These are phyloP conservation scores for Montipora capitata DNA, from an alignment of 92 coral and sea anemone genomes.

Conservation along the genomic window DNA sequence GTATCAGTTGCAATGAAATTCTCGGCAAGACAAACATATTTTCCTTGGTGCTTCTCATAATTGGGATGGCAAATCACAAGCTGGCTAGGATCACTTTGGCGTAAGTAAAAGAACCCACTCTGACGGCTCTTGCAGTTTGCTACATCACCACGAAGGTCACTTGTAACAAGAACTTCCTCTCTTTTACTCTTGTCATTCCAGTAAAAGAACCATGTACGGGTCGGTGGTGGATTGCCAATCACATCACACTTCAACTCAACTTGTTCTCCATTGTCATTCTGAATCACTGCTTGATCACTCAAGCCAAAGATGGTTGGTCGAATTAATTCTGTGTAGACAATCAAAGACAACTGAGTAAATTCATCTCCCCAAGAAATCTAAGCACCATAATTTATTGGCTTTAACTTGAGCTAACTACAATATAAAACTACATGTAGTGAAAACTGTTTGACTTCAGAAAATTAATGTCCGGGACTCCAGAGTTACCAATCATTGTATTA, in stretches of 20 bases:
- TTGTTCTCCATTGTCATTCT: not conserved
- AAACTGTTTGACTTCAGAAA: too few species aligned
- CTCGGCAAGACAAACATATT: constrained; percentile 27
- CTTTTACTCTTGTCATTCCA: not conserved
- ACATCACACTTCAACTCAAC: constrained; percentile 11
- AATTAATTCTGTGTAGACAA: not conserved
- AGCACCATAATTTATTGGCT: too few species aligned
- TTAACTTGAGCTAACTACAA: too few species aligned
- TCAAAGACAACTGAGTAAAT: too few species aligned
- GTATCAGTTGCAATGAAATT: not conserved
- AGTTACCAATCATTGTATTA: too few species aligned
- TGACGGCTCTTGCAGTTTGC: constrained; percentile 7
- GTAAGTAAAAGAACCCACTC: not conserved
- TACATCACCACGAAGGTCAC: not conserved
- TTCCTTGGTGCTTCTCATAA: constrained; percentile 13
- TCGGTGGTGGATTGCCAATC: constrained; percentile 8
- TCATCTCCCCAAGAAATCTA: too few species aligned
- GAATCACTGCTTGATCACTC: not conserved
- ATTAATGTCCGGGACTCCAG: too few species aligned
- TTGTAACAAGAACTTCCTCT: not conserved
- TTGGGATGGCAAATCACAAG: constrained; percentile 48
- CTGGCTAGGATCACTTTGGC: not conserved
- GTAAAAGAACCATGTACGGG: constrained; percentile 21
- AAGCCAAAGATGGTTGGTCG: not conserved
- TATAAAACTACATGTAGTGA: too few species aligned